Conservation (phyloP, 1,140 invertebrate species). For the Cyphomyrmex costatus region DNA sequence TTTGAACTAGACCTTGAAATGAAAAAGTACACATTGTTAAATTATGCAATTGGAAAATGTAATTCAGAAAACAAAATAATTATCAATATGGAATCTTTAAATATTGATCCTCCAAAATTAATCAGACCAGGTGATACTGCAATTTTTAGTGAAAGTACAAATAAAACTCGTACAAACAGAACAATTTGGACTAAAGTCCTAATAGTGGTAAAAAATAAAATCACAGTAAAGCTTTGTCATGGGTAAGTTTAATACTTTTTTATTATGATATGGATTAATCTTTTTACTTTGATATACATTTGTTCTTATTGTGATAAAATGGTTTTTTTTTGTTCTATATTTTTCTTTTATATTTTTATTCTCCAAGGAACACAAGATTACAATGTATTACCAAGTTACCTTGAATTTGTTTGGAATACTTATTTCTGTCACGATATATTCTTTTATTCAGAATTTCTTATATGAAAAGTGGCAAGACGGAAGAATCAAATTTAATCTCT, state of each 20-base stretch:
- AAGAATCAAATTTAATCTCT: background rate
- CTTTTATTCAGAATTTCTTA: background rate
- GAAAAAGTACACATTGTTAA: slow-evolving; percentile 87
- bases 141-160: slow-evolving; percentile 77
- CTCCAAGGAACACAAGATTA: background rate
- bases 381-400: background rate
- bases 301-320: background rate
- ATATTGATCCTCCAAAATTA: slow-evolving; percentile 91
- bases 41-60: slow-evolving; percentile 85
- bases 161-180: background rate
- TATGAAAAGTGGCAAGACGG: background rate
- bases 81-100: slow-evolving; percentile 90
- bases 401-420: background rate
- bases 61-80: slow-evolving; percentile 89
- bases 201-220: slow-evolving; percentile 59
- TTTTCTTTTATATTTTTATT: background rate
- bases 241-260: slow-evolving; percentile 31
- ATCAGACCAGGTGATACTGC: slow-evolving; percentile 91
- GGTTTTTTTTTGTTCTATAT: background rate
- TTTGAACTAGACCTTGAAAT: slow-evolving; percentile 89
- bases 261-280: background rate
- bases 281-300: background rate
- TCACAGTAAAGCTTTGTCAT: slow-evolving; percentile 29
- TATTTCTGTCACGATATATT: background rate
- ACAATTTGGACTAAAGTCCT: slow-evolving; percentile 16